Evolutionary conservation across 2,797 vertebrate genomes (phyloP), one percentile per base, ranked within the genome.

Genomic region (Sebastes oblongus): DNA sequence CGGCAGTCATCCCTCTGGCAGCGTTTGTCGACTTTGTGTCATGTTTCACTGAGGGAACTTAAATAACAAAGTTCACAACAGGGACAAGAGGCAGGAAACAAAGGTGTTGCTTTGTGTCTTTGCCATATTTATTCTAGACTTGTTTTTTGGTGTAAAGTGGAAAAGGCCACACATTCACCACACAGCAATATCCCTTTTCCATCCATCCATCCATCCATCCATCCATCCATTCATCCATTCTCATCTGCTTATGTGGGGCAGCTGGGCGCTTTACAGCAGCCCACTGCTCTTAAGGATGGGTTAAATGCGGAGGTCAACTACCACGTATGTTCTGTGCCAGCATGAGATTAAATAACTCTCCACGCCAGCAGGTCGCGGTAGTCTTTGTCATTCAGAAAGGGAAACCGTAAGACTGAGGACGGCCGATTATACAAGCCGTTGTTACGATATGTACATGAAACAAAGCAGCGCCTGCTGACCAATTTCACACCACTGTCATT

Each of bases 51-150:
- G 25, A 18, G 25, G 16, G 13, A 77, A 32, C 52, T 73, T 59
- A 62, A 62, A 71, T 62, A 50, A 55, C 25, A 78, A 71, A 56
- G 61, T 81, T 78, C 66, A 75, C 13, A 71, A 66, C 10, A 9
- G 27, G 64, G 54, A 77, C 60, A 55, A 64, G 12, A 66, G 39
- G 60, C 65, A 61, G 6, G 54, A 58, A 39, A 52, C 34, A 30
- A 22, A 77, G 36, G 29, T 76, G 62, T 32, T 52, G 10, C 27
- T 80, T 42, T 64, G 13, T 36, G 27, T 71, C 25, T 61, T 61
- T 71, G n/a, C n/a, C 42, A 71, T 42, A 14, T 66, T 36, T 59
- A 54, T 42, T 72, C 24, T 10, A 7, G 18, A 61, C 20, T 34
- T 68, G 25, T 24, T 50, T 50, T 55, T 59, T 29, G 22, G 34